Percentiles rank a stretch among this genome's conserved stretches.
Evolutionary conservation across 2,113 vertebrate genomes (phyloP).

Genomic region (Ranitomeya variabilis): DNA sequence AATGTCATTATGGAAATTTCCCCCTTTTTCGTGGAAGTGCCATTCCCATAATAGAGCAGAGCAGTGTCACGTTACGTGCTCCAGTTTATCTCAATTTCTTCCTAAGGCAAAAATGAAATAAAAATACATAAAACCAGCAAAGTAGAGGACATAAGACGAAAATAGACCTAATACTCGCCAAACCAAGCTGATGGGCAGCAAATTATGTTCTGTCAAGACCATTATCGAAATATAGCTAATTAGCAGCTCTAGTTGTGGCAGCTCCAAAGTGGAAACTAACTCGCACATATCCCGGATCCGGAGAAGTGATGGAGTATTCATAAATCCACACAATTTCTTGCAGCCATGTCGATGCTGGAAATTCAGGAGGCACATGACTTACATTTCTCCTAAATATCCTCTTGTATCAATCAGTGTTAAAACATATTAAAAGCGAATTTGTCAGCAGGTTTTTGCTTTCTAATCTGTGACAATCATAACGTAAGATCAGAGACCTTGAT

Average conservation of each 20-base stretch:
- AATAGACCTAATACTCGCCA: background rate
- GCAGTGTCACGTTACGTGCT: background rate
- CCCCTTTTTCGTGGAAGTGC: background rate
- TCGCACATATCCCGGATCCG: background rate
- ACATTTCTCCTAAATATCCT: background rate
- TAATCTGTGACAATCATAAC: too few relatives aligned
- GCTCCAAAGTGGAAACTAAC: background rate
- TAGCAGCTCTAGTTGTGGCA: background rate
- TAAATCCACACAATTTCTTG: background rate
- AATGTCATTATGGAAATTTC: background rate
- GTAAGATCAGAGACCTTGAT: too few relatives aligned
- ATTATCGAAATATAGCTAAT: background rate
- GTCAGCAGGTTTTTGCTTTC: too few relatives aligned
- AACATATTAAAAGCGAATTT: too few relatives aligned
- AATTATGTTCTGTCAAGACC: background rate
- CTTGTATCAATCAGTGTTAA: too few relatives aligned
- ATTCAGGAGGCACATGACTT: background rate
- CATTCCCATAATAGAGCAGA: background rate
- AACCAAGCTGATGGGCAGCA: background rate
- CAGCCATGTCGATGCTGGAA: background rate
- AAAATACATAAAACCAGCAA: background rate
- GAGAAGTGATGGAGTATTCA: background rate
- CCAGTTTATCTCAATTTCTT: background rate
- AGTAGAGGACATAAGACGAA: background rate
- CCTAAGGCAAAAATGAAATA: conserved; percentile 11